phyloP scores from a whole-genome alignment of 2,888 invertebrate genomes.

The Blera fallax region DNA sequence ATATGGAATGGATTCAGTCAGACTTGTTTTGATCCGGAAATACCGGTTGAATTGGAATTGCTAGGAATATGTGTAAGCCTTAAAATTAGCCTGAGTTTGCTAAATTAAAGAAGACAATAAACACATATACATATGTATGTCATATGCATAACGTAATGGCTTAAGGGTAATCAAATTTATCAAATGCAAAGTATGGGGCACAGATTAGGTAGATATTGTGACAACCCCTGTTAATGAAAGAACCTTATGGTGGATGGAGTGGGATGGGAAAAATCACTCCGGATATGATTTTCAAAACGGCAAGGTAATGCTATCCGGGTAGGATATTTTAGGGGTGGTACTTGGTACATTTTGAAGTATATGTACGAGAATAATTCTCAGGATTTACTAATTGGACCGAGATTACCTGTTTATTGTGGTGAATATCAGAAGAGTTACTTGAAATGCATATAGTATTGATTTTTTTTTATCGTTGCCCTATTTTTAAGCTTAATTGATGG shows the following conservation, averaged over 20 bases:
- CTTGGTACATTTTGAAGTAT: constrained; percentile 5
- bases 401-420: constrained; percentile 59
- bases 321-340: constrained; percentile 44
- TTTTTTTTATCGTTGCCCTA: constrained; percentile 52
- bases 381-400: constrained; percentile 63
- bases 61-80: constrained; percentile 71
- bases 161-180: constrained; percentile 41
- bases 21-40: constrained; percentile 73
- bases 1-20: constrained; percentile 62
- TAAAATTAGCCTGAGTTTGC: constrained; percentile 47
- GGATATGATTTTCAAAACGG: constrained; percentile 60
- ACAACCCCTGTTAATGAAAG: constrained; percentile 13
- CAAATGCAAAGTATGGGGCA: constrained; percentile 30
- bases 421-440: constrained; percentile 24
- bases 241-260: not conserved
- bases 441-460: constrained; percentile 61
- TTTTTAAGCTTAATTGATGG: constrained; percentile 59
- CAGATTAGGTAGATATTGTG: constrained; percentile 38
- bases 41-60: constrained; percentile 69
- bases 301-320: constrained; percentile 58
- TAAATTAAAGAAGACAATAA: constrained; percentile 19
- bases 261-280: constrained; percentile 43
- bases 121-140: not conserved
- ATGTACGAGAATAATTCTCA: constrained; percentile 38
- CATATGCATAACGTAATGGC: constrained; percentile 20